Base-by-base conservation (phyloP, 2,888 invertebrate genomes). In the Alloscopus bannaensis region DNA sequence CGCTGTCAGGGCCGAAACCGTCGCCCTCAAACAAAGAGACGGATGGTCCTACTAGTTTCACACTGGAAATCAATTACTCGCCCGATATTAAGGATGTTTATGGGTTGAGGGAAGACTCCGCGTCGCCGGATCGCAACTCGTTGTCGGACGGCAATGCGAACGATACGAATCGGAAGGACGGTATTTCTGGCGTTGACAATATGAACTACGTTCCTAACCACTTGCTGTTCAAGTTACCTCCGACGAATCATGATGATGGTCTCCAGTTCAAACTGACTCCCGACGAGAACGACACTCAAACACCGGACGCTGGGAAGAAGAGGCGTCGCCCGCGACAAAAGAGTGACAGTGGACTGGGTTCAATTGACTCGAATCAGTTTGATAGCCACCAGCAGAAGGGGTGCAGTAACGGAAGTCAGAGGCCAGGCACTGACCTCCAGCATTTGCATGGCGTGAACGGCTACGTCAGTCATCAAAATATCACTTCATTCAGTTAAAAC, bases 341-440 rank as follows among this genome's bases (percentile, higher is more conserved):
- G 62, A 86, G 84, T 76, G 85, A 86, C 65, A 84, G 84, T 64
- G 85, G 85, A 3, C 57, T 86, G 2, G 84, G 84, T n/a, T 86
- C 85, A 0, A 84, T 84, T 60, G 85, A 84, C 24, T 84, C 84
- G n/a, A 69, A 47, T 20, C 70, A 79, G 6, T 80, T 80, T 75
- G 81, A 79, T 1, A 57, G 22, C 22, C 65, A 65, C 18, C 64
- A 70, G 13, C 47, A 42, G 24, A 28, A 20, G 1, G 50, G 6
- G 28, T 24, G 22, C 3, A 28, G 40, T 1, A 26, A 62, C 3
- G 47, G 28, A 3, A 18, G 13, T 29, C 62, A 26, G 71, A 78
- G 3, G 47, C 52, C 11, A 47, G n/a, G 26, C 20, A 28, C 22
- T 28, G 16, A 55, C 26, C 24, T 78, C 1, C 65, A 65, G 50